phyloP scores from a whole-genome alignment of 2,113 vertebrate genomes.

The Antennarius striatus region DNA sequence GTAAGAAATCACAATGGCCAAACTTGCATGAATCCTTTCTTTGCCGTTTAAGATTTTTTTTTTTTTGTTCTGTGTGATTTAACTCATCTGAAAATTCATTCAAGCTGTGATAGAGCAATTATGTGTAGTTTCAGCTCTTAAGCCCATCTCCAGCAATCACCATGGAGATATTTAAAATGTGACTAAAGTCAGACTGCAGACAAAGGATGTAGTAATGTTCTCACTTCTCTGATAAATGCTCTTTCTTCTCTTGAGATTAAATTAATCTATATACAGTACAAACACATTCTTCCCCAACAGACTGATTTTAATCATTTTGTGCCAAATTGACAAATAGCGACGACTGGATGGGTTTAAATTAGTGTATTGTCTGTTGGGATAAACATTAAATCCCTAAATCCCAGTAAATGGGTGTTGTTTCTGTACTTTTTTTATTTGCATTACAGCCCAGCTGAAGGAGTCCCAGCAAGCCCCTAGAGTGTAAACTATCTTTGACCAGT shows the following conservation, averaged over 20 bases:
- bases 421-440: slow-evolving; percentile 38
- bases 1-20: slow-evolving; percentile 9
- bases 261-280: slow-evolving; percentile 40
- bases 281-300: slow-evolving; percentile 6
- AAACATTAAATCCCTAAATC: slow-evolving; percentile 41
- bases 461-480: slow-evolving; percentile 43
- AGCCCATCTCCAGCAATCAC: slow-evolving; percentile 78
- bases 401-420: slow-evolving; percentile 21
- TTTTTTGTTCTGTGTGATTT: slow-evolving; percentile 65
- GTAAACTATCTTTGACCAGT: slow-evolving; percentile 66
- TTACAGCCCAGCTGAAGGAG: slow-evolving; percentile 55
- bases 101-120: slow-evolving; percentile 73
- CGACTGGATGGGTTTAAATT: slow-evolving; percentile 22
- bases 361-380: slow-evolving; percentile 23
- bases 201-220: slow-evolving; percentile 50
- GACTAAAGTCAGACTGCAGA: slow-evolving; percentile 62
- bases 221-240: slow-evolving; percentile 27
- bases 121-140: slow-evolving; percentile 78
- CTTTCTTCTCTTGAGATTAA: slow-evolving; percentile 47
- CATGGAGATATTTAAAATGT: slow-evolving; percentile 79
- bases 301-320: neutral
- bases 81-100: slow-evolving; percentile 64
- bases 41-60: slow-evolving; percentile 43
- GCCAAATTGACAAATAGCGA: slow-evolving; percentile 17
- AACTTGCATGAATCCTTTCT: slow-evolving; percentile 6